phyloP scores from a whole-genome alignment of 2,797 vertebrate species.

The Manis pentadactyla region DNA sequence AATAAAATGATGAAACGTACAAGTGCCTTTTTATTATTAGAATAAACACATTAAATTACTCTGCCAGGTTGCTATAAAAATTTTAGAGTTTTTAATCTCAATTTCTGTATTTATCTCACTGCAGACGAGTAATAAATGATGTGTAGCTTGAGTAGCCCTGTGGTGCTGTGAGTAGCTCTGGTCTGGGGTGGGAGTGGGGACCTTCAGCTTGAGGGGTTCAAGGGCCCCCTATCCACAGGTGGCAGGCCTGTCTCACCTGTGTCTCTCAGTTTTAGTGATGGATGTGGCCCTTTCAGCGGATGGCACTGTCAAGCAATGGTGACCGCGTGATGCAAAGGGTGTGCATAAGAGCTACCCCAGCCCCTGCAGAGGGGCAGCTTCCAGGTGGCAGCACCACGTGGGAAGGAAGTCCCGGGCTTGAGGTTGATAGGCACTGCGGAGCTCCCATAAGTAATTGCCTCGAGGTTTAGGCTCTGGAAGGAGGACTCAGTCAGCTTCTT shows the following conservation, averaged over 20 bases:
- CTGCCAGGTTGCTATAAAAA: background rate
- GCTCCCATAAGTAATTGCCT: slow-evolving; percentile 67
- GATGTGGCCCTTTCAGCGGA: background rate
- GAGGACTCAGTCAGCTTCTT: slow-evolving; percentile 49
- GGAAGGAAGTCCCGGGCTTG: background rate
- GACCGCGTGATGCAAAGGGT: rapidly evolving
- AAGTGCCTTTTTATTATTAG: background rate
- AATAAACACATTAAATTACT: background rate
- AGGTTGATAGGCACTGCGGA: slow-evolving; percentile 16
- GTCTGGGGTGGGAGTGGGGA: rapidly evolving
- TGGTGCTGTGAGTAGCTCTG: background rate
- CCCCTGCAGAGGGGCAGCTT: background rate
- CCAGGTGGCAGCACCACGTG: background rate
- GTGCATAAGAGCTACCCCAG: rapidly evolving
- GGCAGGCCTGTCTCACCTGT: background rate
- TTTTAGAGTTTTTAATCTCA: background rate
- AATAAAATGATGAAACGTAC: background rate
- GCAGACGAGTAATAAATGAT: background rate
- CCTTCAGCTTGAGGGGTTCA: background rate
- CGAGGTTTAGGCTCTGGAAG: slow-evolving; percentile 12
- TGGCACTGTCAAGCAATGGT: no score
- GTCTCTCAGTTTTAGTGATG: background rate
- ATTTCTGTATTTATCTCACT: background rate
- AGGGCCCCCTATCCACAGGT: background rate
- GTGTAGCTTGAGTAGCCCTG: background rate